Conservation (phyloP, 2,797 vertebrate genomes). For the Neoniphon sammara region DNA sequence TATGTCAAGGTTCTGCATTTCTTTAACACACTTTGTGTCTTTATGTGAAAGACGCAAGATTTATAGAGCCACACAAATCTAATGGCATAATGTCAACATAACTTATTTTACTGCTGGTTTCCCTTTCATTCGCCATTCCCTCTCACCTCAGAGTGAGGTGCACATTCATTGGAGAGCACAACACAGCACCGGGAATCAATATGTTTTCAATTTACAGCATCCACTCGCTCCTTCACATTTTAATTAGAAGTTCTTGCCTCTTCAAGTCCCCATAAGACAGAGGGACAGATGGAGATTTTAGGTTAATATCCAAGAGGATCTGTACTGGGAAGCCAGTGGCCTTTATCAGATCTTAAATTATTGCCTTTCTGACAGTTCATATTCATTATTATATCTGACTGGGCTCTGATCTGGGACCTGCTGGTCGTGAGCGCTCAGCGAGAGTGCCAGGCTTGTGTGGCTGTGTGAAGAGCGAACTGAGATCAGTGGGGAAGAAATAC, state of each 20-base stretch:
- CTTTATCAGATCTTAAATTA: not conserved
- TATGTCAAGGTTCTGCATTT: too few relatives aligned
- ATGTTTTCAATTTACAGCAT: slow-evolving; percentile 77
- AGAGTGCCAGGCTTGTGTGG: not conserved
- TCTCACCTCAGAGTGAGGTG: not conserved
- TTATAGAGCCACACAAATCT: too few relatives aligned
- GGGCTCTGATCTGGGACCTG: slow-evolving; percentile 8
- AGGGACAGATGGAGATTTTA: slow-evolving; percentile 15
- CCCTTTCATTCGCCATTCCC: not conserved
- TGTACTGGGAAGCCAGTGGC: not conserved
- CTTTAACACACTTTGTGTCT: too few relatives aligned
- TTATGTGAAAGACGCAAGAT: too few relatives aligned
- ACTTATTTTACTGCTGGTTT: not conserved
- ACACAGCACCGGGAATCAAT: slow-evolving; percentile 66
- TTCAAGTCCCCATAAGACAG: slow-evolving; percentile 26
- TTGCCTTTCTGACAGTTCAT: not conserved
- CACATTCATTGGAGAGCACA: too few relatives aligned
- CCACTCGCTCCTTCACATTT: slow-evolving; percentile 65
- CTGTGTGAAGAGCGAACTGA: not conserved
- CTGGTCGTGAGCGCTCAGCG: not conserved
- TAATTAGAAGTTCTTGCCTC: slow-evolving; percentile 62
- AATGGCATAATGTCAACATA: too few relatives aligned
- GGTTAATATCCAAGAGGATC: not conserved
- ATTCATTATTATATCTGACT: not conserved
- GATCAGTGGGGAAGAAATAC: slow-evolving; percentile 18